phyloP scores from a whole-genome alignment of 2,113 vertebrate species.

The Mus pahari region DNA sequence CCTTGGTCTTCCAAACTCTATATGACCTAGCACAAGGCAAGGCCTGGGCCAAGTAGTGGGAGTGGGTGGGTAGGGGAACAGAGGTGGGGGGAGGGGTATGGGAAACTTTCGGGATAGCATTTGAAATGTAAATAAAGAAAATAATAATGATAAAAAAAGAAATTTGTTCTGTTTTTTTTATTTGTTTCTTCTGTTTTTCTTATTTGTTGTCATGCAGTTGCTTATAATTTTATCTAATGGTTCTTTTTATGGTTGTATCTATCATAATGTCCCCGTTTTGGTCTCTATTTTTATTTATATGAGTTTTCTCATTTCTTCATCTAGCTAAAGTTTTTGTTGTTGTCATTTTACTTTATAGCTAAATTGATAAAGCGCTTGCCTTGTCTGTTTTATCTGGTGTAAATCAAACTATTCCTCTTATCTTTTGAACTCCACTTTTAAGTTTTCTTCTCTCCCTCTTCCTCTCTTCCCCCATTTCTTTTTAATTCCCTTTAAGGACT shows the following conservation, averaged over 20 bases:
- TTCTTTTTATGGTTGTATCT: not conserved
- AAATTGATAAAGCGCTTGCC: not conserved
- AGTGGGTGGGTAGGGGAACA: no score
- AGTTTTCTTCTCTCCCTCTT: not conserved
- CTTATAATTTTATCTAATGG: not conserved
- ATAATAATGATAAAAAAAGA: no score
- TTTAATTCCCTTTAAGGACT: not conserved
- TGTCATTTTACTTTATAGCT: not conserved
- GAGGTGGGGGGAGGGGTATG: no score
- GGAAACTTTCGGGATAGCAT: no score
- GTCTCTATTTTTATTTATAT: not conserved
- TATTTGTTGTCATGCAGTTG: not conserved
- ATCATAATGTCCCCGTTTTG: not conserved
- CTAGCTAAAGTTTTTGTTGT: not conserved
- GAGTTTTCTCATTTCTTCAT: not conserved
- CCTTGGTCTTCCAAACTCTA: no score
- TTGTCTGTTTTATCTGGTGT: not conserved
- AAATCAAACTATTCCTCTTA: not conserved
- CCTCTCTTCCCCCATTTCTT: not conserved
- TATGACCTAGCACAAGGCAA: no score
- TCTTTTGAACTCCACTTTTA: not conserved
- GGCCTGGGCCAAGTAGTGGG: no score
- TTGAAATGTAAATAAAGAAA: no score
- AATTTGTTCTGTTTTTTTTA: no score
- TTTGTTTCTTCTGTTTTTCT: not conserved